Evolutionary conservation across 2,888 invertebrate genomes (phyloP).

Genomic region (Latrodectus elegans): DNA sequence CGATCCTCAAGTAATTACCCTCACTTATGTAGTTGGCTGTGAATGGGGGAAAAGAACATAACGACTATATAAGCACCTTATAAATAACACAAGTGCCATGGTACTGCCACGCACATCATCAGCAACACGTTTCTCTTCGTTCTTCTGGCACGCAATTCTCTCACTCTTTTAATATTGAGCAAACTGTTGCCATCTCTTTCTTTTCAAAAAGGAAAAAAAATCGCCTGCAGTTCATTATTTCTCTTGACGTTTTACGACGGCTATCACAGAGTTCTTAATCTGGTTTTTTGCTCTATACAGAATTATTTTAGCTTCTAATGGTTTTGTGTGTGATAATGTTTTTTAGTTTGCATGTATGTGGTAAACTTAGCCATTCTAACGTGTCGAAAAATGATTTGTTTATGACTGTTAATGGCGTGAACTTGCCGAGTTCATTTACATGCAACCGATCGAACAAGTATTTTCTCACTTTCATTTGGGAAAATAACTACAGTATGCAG

Average conservation of each 20-base stretch:
- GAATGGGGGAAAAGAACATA: not conserved
- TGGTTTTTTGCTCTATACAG: not conserved
- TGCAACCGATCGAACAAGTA: no score
- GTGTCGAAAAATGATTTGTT: no score
- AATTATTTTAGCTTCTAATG: not conserved
- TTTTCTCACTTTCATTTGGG: no score
- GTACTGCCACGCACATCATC: not conserved
- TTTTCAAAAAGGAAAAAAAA: not conserved
- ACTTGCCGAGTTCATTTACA: no score
- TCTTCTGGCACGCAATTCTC: not conserved
- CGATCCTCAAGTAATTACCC: no score
- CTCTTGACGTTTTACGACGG: slow-evolving; percentile 5
- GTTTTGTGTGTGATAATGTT: not conserved
- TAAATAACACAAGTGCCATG: slow-evolving; percentile 21
- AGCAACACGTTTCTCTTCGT: not conserved
- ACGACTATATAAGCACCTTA: slow-evolving; percentile 13
- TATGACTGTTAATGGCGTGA: no score
- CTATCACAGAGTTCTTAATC: not conserved
- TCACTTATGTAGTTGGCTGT: not conserved
- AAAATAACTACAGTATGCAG: no score
- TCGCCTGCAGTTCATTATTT: not conserved
- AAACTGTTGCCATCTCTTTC: not conserved
- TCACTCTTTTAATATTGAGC: not conserved
- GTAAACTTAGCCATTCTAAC: no score
- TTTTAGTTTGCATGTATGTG: not conserved